Base-by-base conservation (phyloP, 1,140 invertebrate species). In the Radopholus similis region DNA sequence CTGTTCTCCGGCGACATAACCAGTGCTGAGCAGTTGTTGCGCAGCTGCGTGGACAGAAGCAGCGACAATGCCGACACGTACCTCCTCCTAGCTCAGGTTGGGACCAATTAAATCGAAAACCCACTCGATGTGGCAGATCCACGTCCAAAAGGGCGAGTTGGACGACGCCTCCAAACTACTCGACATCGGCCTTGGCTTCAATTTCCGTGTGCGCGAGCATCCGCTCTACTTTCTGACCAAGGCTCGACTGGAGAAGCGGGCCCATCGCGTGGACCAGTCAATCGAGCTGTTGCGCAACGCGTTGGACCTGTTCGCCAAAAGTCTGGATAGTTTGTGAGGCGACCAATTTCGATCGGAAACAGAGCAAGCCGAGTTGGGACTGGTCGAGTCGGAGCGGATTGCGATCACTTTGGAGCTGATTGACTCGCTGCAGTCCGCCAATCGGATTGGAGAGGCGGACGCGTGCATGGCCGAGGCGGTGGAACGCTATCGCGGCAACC, bases 351-450 rank as follows among this genome's bases (percentile, higher is more conserved):
- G n/a, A 73, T 66, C 62, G 35, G 3, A 23, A n/a, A 9, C 40
- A 68, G 64, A 56, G 47, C 67, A 73, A 28, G 53, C 60, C 9
- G 49, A 69, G 35, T 64, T 76, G 34, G 79, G 75, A 38, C 34
- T 76, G 34, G 87, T 87, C 70, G 85, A 88, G 9, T 88, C 89
- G 9, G 92, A 95, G 78, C 88, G 89, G 81, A 89, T 91, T 1
- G 90, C 90, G 2, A 86, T 96, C 35, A 95, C 90, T 83, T 85
- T 95, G 32, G 91, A 96, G 83, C 83, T 96, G 35, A 90, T 92
- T 38, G 88, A 91, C 71, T 88, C 88, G 40, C 88, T 92, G 70
- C 87, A 88, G 60, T 34, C 55, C 32, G 18, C 37, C 0, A 51
- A 72, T 4, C 70, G 32, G 49, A 70, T 72, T n/a, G 68, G 89